phyloP scores from a whole-genome alignment of 2,888 invertebrate genomes.

The Drosophila formosana region DNA sequence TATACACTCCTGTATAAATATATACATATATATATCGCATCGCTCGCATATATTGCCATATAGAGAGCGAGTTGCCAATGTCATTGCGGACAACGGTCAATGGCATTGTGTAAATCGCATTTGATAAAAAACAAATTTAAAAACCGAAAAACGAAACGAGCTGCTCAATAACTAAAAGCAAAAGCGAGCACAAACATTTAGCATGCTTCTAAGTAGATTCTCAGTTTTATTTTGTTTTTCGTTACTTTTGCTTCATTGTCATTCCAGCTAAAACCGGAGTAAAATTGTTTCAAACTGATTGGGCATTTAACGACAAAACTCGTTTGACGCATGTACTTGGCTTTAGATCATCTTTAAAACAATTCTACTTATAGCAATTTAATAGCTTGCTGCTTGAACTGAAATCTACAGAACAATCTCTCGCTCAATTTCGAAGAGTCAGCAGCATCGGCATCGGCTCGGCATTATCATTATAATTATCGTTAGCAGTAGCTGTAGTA shows the following conservation, averaged over 20 bases:
- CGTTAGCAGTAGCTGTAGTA: slow-evolving; percentile 1
- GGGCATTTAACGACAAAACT: slow-evolving; percentile 1
- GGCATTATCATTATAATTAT: slow-evolving; percentile 21
- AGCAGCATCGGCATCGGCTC: slow-evolving; percentile 25
- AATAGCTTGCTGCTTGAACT: neutral
- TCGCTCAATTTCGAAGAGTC: slow-evolving; percentile 9
- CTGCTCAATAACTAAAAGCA: slow-evolving; percentile 39
- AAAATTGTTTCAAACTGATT: neutral
- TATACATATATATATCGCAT: slow-evolving; percentile 13
- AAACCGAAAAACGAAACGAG: slow-evolving; percentile 16
- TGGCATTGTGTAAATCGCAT: slow-evolving; percentile 57
- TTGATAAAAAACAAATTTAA: slow-evolving; percentile 46
- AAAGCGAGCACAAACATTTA: slow-evolving; percentile 19
- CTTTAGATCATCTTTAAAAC: neutral
- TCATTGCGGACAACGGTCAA: slow-evolving; percentile 76
- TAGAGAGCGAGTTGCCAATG: slow-evolving; percentile 59
- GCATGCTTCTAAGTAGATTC: slow-evolving; percentile 1
- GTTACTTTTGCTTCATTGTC: neutral
- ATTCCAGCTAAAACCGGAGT: neutral
- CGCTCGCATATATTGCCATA: slow-evolving; percentile 18
- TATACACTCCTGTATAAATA: slow-evolving; percentile 6
- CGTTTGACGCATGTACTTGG: neutral
- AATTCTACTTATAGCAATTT: neutral
- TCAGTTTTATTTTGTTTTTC: neutral
- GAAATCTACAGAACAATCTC: slow-evolving; percentile 17